Evolutionary conservation across 2,113 vertebrate species (phyloP).

Genomic region (Salvator merianae): DNA sequence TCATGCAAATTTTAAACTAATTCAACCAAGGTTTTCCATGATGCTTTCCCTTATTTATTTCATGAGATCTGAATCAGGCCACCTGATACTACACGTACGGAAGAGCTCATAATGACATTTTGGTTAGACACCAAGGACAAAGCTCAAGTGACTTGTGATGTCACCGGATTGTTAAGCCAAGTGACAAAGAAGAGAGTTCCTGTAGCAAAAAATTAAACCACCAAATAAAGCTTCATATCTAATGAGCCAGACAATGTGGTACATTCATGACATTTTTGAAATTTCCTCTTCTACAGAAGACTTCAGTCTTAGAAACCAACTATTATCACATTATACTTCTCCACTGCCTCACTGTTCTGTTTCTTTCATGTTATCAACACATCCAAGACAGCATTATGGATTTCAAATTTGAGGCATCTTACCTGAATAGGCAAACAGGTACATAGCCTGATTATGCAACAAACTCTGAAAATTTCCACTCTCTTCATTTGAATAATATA

Average conservation of each 20-base stretch:
- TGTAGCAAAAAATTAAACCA: neutral
- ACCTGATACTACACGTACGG: slow-evolving; percentile 1
- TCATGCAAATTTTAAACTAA: slow-evolving; percentile 11
- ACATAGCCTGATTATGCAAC: too few relatives aligned
- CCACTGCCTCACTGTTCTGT: too few relatives aligned
- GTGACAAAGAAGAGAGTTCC: neutral
- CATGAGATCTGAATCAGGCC: slow-evolving; percentile 22
- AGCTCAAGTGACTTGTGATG: slow-evolving; percentile 15
- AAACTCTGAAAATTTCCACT: too few relatives aligned
- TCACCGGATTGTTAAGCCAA: neutral
- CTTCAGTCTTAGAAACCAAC: too few relatives aligned
- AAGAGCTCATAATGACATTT: slow-evolving; percentile 1
- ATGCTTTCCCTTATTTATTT: slow-evolving; percentile 5
- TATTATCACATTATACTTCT: too few relatives aligned
- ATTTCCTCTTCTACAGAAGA: too few relatives aligned
- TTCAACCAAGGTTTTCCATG: slow-evolving; percentile 6
- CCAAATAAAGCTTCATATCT: neutral
- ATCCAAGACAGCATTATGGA: too few relatives aligned
- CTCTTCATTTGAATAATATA: too few relatives aligned
- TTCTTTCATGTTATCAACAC: too few relatives aligned
- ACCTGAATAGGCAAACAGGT: too few relatives aligned
- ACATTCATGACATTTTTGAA: too few relatives aligned
- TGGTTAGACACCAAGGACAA: neutral
- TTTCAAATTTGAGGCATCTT: too few relatives aligned
- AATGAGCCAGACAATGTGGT: neutral